These are phyloP conservation scores for Tryphoninae sp. DNA, from an alignment of 2,888 invertebrate species.

Conservation along the genomic window DNA sequence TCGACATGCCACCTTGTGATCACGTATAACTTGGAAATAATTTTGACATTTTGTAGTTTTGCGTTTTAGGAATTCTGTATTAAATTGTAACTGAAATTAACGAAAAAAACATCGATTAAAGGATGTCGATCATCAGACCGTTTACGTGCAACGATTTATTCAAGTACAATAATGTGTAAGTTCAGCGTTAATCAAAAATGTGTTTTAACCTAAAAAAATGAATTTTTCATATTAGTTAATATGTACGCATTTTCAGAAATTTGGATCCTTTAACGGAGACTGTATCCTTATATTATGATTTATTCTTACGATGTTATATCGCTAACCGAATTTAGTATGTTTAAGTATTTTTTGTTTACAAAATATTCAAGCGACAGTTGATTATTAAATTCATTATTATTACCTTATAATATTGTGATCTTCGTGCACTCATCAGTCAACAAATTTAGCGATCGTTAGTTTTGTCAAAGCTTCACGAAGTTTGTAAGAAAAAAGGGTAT, in stretches of 20 bases:
- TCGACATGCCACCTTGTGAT: too few species aligned
- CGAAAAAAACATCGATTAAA: constrained; percentile 29
- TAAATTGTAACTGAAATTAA: constrained; percentile 31
- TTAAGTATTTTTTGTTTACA: not conserved
- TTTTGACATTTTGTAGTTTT: constrained; percentile 1
- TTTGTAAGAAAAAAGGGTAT: too few species aligned
- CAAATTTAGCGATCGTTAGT: too few species aligned
- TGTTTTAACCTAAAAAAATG: constrained; percentile 39
- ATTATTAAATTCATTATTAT: too few species aligned
- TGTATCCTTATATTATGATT: constrained; percentile 81
- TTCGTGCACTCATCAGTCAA: too few species aligned
- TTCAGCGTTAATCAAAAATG: constrained; percentile 70
- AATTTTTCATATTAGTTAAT: not conserved
- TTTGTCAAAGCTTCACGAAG: too few species aligned
- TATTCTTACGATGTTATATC: too few species aligned
- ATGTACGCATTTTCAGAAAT: constrained; percentile 86
- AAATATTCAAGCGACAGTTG: not conserved
- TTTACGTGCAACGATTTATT: constrained; percentile 97
- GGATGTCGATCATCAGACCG: constrained; percentile 95
- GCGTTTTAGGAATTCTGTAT: constrained; percentile 1
- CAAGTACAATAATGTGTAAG: constrained; percentile 97
- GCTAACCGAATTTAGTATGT: too few species aligned
- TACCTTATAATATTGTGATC: too few species aligned
- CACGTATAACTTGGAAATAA: too few species aligned
- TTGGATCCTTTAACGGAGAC: constrained; percentile 99